phyloP scores from a whole-genome alignment of 2,113 vertebrate genomes.

The Malurus melanocephalus region DNA sequence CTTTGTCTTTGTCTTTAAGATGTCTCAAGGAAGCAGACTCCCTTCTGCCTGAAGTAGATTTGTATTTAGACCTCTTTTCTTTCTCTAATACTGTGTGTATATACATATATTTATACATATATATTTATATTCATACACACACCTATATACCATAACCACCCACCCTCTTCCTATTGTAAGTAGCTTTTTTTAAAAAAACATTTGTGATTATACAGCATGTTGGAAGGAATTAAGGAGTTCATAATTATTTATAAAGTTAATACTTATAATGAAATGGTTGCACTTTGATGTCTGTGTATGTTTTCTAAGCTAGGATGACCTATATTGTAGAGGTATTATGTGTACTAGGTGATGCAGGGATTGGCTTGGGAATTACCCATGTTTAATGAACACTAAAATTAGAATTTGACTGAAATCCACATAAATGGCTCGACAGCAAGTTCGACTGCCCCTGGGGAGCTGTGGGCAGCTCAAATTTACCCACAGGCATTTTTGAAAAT shows the following conservation, averaged over 20 bases:
- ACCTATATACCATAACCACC: not conserved
- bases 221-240: slow-evolving; percentile 69
- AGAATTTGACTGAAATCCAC: slow-evolving; percentile 88
- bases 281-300: slow-evolving; percentile 74
- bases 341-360: slow-evolving; percentile 75
- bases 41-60: not conserved
- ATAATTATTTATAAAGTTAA: slow-evolving; percentile 80
- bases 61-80: not conserved
- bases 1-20: not conserved
- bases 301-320: slow-evolving; percentile 74
- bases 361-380: slow-evolving; percentile 82
- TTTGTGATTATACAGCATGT: slow-evolving; percentile 52
- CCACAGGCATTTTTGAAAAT: slow-evolving; percentile 79
- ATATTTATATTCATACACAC: fast-evolving
- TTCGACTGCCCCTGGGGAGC: slow-evolving; percentile 82
- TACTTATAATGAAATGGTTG: slow-evolving; percentile 70
- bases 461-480: slow-evolving; percentile 85
- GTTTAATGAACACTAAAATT: slow-evolving; percentile 89
- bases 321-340: slow-evolving; percentile 77
- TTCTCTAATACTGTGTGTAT: not conserved
- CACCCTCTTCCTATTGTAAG: not conserved
- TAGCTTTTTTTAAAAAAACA: not conserved
- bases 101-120: not conserved
- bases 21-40: not conserved
- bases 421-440: slow-evolving; percentile 84